Evolutionary conservation across 2,888 invertebrate genomes (phyloP), one percentile per base, ranked within the genome.

Genomic region (Napeogenes inachia): DNA sequence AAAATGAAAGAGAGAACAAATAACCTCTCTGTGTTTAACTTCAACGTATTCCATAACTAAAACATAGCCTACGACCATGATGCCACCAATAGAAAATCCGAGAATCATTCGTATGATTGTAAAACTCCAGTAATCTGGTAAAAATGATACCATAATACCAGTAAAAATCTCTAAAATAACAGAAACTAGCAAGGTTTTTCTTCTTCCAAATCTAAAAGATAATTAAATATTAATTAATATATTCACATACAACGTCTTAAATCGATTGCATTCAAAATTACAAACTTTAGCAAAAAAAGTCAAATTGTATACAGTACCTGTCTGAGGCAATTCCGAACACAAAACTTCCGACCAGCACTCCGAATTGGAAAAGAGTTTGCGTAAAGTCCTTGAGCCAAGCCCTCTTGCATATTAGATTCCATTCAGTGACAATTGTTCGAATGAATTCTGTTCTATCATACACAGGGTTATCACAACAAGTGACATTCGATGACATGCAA

Each of bases 21-120:
- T 86, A 2, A 81, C 56, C 60, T 91, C 91, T 68, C 92, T 85
- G 66, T 85, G 82, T n/a, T 73, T 75, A 4, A 75, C 83, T 13
- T 94, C 94, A 56, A 93, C 89, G 60, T 92, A 89, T 78, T 94
- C 94, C 93, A 94, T 94, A 2, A 93, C 80, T 8, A 94, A 83
- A 3, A 90, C 89, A 70, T 86, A 89, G 21, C 85, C 80, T 13
- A 86, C 73, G 13, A 95, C 93, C 94, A 95, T 93, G 0, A 95
- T 93, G 21, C 96, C 96, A 45, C 95, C 96, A 2, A 95, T 94
- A n/a, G 95, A 93, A 58, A 94, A 81, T 0, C 95, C 96, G 42
- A 93, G 91, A 32, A 95, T 73, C 78, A 95, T 94, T 74, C 96
- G 74, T 57, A 94, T 83, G 0, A 94, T 66, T 33, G 95, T 91